These are phyloP conservation scores for Bagarius yarrelli DNA, from an alignment of 2,113 vertebrate species.

Conservation along the genomic window DNA sequence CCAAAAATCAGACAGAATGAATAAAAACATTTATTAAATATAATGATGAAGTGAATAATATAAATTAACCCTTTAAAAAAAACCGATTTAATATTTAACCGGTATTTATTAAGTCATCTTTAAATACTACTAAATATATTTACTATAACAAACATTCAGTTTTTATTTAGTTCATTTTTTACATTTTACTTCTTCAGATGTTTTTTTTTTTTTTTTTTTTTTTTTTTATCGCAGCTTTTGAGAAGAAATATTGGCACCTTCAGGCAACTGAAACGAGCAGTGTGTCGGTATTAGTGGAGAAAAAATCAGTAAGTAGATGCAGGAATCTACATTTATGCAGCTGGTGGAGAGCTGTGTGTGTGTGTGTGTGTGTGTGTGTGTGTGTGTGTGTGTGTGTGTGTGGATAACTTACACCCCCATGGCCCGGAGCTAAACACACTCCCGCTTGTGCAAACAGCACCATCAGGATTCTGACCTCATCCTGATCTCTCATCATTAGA, in stretches of 20 bases:
- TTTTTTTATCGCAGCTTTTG: neutral
- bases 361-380: slow-evolving; percentile 37
- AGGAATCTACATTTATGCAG: slow-evolving; percentile 17
- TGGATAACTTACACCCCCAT: slow-evolving; percentile 37
- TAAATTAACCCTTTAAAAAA: too few relatives aligned
- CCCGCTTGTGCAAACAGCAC: slow-evolving; percentile 43
- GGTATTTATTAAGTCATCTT: too few relatives aligned
- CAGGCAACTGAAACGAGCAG: neutral
- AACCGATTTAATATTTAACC: too few relatives aligned
- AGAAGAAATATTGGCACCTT: neutral
- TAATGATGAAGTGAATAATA: too few relatives aligned
- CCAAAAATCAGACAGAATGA: too few relatives aligned
- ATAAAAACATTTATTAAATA: too few relatives aligned
- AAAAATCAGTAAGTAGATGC: slow-evolving; percentile 43
- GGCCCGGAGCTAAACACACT: slow-evolving; percentile 48
- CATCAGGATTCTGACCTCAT: slow-evolving; percentile 74
- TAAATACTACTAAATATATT: too few relatives aligned
- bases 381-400: slow-evolving; percentile 27
- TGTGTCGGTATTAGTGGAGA: neutral
- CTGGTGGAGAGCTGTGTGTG: neutral
- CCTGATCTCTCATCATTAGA: slow-evolving; percentile 77
- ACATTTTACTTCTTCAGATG: neutral
- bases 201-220: too few relatives aligned
- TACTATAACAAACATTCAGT: too few relatives aligned
- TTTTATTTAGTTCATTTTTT: too few relatives aligned